These are phyloP conservation scores for Hippopotamus amphibius DNA, from an alignment of 2,113 vertebrate species.

Conservation along the genomic window DNA sequence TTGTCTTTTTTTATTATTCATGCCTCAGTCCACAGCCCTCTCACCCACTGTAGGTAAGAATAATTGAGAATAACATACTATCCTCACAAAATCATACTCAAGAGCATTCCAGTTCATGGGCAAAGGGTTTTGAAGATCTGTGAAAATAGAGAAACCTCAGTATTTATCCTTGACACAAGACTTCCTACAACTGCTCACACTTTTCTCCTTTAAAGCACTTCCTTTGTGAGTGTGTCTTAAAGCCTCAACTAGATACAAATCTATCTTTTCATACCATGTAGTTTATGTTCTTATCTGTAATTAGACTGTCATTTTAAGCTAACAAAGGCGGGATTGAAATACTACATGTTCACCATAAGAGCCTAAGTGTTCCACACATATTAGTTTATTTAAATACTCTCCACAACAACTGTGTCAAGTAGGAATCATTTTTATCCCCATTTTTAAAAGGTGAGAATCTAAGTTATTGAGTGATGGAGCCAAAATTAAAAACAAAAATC, in stretches of 20 bases:
- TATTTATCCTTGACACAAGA: neutral
- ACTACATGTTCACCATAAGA: neutral
- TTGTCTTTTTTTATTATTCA: neutral
- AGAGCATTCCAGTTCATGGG: constrained; percentile 5
- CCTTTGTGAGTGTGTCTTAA: neutral
- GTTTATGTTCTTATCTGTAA: constrained; percentile 1
- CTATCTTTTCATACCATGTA: neutral
- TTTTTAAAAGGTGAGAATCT: neutral
- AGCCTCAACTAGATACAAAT: constrained; percentile 1
- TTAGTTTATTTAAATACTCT: neutral
- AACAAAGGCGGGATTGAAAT: neutral
- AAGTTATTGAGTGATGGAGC: neutral
- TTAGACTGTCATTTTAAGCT: neutral
- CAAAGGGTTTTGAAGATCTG: neutral
- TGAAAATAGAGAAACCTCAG: constrained; percentile 16
- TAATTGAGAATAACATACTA: neutral
- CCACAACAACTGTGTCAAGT: neutral
- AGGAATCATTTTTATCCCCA: neutral
- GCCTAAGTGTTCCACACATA: neutral
- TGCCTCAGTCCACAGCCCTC: neutral
- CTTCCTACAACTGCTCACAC: neutral
- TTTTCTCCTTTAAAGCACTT: constrained; percentile 2
- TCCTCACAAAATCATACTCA: neutral
- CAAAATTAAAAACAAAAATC: neutral
- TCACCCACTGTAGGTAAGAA: neutral